These are phyloP conservation scores for Zaprionus ornatus DNA, from an alignment of 1,140 invertebrate species.

Conservation along the genomic window DNA sequence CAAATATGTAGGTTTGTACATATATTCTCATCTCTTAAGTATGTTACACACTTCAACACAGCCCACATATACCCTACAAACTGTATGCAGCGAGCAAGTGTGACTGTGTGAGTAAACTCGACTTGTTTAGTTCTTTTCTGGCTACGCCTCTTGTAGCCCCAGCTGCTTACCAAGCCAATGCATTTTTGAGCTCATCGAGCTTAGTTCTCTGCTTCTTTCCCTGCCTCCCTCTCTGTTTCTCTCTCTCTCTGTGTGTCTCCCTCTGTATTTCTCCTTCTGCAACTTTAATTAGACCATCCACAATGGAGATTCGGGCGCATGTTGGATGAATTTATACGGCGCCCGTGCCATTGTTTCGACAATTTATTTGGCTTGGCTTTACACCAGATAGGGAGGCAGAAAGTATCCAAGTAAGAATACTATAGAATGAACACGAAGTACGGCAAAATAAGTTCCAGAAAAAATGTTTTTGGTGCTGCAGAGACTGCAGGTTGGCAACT, in stretches of 20 bases:
- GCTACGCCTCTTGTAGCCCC: conserved; percentile 14
- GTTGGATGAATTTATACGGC: conserved; percentile 47
- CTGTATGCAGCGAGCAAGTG: neutral
- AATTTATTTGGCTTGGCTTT: conserved; percentile 8
- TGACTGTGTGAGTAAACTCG: conserved; percentile 11
- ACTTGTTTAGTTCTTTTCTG: conserved; percentile 31
- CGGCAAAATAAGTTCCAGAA: neutral
- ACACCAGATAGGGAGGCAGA: neutral
- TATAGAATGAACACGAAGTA: neutral
- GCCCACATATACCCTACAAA: neutral
- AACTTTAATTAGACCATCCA: conserved; percentile 61
- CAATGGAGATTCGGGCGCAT: conserved; percentile 31
- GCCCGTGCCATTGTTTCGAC: conserved; percentile 45
- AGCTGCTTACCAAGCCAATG: conserved; percentile 24
- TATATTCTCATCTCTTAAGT: too few species aligned
- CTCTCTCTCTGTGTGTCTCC: neutral
- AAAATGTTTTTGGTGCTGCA: neutral
- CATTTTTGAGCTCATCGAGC: conserved; percentile 34
- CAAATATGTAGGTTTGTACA: neutral
- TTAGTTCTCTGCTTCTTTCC: conserved; percentile 5
- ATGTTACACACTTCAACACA: neutral
- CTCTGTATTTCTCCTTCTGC: conserved; percentile 4
- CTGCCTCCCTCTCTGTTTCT: conserved; percentile 2
- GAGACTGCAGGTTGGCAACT: neutral
- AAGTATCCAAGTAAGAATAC: neutral